phyloP scores from a whole-genome alignment of 2,113 vertebrate genomes.

The Propithecus coquereli region DNA sequence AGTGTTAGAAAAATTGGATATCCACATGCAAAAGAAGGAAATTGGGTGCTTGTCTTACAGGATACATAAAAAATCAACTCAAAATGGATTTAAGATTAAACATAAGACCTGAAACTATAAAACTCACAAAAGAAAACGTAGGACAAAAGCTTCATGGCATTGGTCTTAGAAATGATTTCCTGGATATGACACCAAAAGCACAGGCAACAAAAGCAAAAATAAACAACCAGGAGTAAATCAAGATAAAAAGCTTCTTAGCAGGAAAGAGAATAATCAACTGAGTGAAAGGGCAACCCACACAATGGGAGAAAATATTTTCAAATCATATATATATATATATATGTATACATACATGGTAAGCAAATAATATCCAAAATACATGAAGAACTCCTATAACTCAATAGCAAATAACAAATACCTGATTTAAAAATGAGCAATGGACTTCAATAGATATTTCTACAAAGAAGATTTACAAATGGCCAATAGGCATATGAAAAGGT shows the following conservation, averaged over 20 bases:
- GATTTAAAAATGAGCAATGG: neutral
- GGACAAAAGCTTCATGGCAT: neutral
- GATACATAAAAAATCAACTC: neutral
- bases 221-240: neutral
- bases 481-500: neutral
- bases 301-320: neutral
- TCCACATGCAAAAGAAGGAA: neutral
- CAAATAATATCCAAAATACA: neutral
- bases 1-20: neutral
- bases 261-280: neutral
- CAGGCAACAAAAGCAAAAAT: neutral
- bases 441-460: neutral
- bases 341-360: neutral
- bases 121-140: neutral
- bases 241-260: neutral
- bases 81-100: neutral
- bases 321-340: neutral
- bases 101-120: neutral
- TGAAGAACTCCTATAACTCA: neutral
- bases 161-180: neutral
- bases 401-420: neutral
- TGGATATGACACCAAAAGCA: neutral
- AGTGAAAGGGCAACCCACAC: neutral
- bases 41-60: neutral
- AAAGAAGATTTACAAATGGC: neutral